Evolutionary conservation across 2,797 vertebrate species (phyloP).

Genomic region (Ptychobarbus kaznakovi): DNA sequence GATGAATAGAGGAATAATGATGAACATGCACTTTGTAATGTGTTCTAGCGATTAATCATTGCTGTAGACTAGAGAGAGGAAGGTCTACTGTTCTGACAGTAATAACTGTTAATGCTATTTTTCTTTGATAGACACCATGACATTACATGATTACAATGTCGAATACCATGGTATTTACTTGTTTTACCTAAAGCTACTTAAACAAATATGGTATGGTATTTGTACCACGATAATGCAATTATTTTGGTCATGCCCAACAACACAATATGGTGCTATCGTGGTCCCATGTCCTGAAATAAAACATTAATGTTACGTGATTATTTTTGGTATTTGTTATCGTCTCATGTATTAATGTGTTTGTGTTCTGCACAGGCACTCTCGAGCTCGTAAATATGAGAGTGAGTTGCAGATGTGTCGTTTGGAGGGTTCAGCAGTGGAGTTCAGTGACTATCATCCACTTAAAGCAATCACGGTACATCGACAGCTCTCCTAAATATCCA

Average conservation of each 20-base stretch:
- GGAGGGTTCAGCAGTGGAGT: slow-evolving; percentile 81
- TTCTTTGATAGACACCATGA: not conserved
- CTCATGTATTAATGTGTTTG: not conserved
- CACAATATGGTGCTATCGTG: not conserved
- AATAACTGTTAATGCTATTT: not conserved
- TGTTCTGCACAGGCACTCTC: slow-evolving; percentile 81
- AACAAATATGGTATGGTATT: not conserved
- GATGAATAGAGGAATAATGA: not conserved
- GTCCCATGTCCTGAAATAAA: not conserved
- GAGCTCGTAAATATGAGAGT: slow-evolving; percentile 82
- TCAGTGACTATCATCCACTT: slow-evolving; percentile 92
- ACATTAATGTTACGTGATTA: not conserved
- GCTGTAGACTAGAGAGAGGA: not conserved
- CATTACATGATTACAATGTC: not conserved
- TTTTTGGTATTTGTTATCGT: not conserved
- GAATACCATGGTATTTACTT: not conserved
- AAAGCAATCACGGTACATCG: slow-evolving; percentile 90
- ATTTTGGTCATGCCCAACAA: not conserved
- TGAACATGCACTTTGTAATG: not conserved
- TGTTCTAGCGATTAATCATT: not conserved
- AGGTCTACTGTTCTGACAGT: not conserved
- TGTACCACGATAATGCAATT: not conserved
- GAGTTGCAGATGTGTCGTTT: slow-evolving; percentile 80
- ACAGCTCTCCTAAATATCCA: not conserved
- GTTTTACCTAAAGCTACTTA: not conserved